Evolutionary conservation across 2,113 vertebrate species (phyloP).

Genomic region (Cryptotis parvus): DNA sequence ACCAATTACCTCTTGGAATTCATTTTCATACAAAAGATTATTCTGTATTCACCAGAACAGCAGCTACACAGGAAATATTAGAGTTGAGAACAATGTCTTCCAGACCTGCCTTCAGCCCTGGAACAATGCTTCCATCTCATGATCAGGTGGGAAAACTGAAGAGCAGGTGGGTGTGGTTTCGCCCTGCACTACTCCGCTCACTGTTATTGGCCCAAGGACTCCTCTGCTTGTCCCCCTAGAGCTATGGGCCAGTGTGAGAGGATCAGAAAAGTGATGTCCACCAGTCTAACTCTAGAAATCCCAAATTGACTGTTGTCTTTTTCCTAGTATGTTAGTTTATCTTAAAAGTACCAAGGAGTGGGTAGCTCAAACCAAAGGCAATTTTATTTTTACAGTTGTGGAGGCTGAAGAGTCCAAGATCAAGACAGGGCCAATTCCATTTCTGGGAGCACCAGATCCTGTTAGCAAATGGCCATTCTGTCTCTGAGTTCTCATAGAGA

Average conservation of each 20-base stretch:
- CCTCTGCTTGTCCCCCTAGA: no score
- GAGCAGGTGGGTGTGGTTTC: neutral
- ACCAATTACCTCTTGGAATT: slow-evolving; percentile 14
- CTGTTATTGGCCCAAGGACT: no score
- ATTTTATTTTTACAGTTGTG: neutral
- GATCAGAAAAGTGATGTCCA: neutral
- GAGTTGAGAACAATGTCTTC: neutral
- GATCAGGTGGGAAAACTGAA: neutral
- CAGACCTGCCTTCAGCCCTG: neutral
- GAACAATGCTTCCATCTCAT: slow-evolving; percentile 28
- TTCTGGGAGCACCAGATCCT: neutral
- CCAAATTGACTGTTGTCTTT: no score
- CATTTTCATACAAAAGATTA: slow-evolving; percentile 10
- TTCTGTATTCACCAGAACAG: neutral
- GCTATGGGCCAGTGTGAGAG: neutral
- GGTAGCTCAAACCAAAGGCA: neutral
- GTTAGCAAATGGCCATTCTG: neutral
- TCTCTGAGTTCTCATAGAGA: neutral
- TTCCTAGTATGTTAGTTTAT: neutral
- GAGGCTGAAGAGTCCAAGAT: neutral
- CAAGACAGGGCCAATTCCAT: neutral
- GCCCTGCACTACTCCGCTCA: no score
- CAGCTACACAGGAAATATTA: neutral
- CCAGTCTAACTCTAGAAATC: no score
- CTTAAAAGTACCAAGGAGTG: neutral